A percentile compares a stretch with the other conserved stretches of the same genome.
These are phyloP conservation scores for Hiodon alosoides DNA, from an alignment of 2,113 vertebrate genomes.

Conservation along the genomic window DNA sequence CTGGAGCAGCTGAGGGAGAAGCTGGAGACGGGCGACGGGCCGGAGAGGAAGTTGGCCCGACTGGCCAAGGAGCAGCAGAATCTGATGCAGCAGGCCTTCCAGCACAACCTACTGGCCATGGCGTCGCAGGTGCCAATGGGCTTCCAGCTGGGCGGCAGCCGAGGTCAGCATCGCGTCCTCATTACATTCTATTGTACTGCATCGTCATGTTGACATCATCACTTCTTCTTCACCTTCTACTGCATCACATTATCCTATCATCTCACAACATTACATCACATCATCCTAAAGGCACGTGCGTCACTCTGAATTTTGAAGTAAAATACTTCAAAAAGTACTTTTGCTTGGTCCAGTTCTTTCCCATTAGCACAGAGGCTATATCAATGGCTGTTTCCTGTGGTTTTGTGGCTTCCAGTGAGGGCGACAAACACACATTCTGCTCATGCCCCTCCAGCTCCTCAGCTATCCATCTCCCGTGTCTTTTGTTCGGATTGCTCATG, in stretches of 20 bases:
- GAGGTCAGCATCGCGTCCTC: conserved; percentile 61
- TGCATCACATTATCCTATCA: too few species aligned
- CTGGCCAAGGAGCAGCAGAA: conserved; percentile 86
- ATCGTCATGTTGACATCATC: too few species aligned
- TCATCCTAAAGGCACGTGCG: too few species aligned
- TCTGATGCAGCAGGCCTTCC: conserved; percentile 86
- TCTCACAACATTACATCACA: too few species aligned
- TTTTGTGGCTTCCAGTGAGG: too few species aligned
- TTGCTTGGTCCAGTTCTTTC: too few species aligned
- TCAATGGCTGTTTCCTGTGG: too few species aligned
- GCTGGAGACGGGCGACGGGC: conserved; percentile 74
- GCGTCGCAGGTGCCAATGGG: conserved; percentile 86
- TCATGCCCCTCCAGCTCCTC: background rate
- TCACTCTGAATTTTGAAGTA: too few species aligned
- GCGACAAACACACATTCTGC: too few species aligned
- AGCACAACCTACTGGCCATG: conserved; percentile 85
- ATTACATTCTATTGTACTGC: background rate
- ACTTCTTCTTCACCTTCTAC: background rate
- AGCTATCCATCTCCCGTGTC: background rate
- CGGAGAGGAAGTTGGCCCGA: conserved; percentile 75
- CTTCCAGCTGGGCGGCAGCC: conserved; percentile 75
- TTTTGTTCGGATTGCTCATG: background rate
- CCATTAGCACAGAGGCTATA: too few species aligned
- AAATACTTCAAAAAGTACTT: too few species aligned
- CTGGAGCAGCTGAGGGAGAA: conserved; percentile 86